Percentiles rank a stretch among this genome's conserved stretches.
phyloP scores from a whole-genome alignment of 2,797 vertebrate species.

The Gallinago stenura region DNA sequence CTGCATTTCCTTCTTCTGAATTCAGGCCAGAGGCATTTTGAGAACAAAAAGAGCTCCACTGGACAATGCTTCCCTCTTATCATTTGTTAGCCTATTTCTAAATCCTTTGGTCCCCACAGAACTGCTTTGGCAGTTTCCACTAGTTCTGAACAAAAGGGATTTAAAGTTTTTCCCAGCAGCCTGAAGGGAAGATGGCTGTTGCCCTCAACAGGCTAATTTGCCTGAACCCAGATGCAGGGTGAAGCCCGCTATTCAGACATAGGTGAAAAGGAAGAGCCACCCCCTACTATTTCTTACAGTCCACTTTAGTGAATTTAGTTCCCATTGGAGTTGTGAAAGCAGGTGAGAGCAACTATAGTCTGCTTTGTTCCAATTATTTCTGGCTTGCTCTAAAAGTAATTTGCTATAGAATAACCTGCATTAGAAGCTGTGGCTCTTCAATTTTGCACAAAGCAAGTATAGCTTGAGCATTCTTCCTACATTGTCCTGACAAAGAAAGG shows the following conservation, averaged over 20 bases:
- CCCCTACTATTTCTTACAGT: not conserved
- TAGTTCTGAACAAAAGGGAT: not conserved
- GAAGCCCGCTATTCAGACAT: not conserved
- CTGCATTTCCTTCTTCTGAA: not conserved
- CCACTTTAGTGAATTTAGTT: slow-evolving; percentile 14
- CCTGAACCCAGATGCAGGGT: not conserved
- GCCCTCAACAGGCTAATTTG: not conserved
- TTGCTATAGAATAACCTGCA: not conserved
- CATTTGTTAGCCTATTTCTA: not conserved
- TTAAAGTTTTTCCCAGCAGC: not conserved
- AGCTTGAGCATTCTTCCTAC: not conserved
- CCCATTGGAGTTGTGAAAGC: not conserved
- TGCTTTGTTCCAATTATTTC: slow-evolving; percentile 35
- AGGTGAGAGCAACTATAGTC: not conserved
- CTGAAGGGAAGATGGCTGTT: not conserved
- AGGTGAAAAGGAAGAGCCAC: not conserved
- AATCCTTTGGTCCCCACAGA: not conserved
- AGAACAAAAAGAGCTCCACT: not conserved
- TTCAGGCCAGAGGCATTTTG: not conserved
- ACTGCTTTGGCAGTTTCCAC: not conserved
- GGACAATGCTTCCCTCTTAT: not conserved
- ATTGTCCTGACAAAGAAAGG: not conserved
- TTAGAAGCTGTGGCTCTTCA: slow-evolving; percentile 2
- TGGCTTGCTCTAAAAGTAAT: slow-evolving; percentile 4
- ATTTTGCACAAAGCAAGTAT: slow-evolving; percentile 5